Conservation (phyloP, 2,888 invertebrate species). For the Lithosia quadra region DNA sequence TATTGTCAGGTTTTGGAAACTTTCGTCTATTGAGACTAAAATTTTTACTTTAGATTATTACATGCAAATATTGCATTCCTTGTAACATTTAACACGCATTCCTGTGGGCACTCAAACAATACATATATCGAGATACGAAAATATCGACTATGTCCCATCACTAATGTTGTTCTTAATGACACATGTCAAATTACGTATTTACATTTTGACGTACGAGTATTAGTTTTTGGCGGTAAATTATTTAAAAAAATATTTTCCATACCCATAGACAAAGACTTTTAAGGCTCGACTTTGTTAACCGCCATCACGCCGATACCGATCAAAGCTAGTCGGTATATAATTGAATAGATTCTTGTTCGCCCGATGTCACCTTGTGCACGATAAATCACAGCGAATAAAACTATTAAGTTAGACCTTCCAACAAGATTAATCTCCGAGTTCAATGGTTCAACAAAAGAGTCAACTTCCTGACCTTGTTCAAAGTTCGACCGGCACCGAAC, state of each 20-base stretch:
- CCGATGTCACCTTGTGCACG: conserved; percentile 7
- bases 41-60: conserved; percentile 48
- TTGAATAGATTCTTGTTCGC: not conserved
- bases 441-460: conserved; percentile 12
- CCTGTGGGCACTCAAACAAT: conserved; percentile 82
- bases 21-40: conserved; percentile 53
- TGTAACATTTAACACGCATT: conserved; percentile 82
- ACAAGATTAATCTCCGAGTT: conserved; percentile 9
- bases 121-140: conserved; percentile 67
- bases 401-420: not conserved
- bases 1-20: conserved; percentile 30
- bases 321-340: not conserved
- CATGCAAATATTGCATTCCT: conserved; percentile 80
- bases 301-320: too few relatives aligned
- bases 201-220: not conserved
- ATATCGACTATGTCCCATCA: conserved; percentile 54
- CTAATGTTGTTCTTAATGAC: conserved; percentile 18
- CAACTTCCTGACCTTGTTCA: not conserved
- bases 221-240: not conserved
- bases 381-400: conserved; percentile 8
- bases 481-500: not conserved
- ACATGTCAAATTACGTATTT: conserved; percentile 21
- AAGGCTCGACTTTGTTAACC: too few relatives aligned
- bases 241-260: not conserved
- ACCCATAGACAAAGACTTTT: not conserved